phyloP scores from a whole-genome alignment of 2,797 vertebrate genomes.

The Phylloscopus collybita region DNA sequence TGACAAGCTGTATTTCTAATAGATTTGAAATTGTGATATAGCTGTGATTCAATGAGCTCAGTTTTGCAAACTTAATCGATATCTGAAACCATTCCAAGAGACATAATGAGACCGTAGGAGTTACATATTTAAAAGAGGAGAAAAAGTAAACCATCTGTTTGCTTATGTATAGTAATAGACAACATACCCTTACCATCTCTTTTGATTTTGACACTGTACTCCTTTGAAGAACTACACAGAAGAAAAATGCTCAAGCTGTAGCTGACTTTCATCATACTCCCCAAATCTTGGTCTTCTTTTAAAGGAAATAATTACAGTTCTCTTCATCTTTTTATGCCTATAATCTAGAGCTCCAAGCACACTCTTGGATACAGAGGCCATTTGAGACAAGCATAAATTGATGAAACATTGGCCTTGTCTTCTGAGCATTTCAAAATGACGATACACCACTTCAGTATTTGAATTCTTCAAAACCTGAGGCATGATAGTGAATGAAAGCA shows the following conservation, averaged over 20 bases:
- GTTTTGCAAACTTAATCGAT: slow-evolving; percentile 36
- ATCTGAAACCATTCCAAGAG: slow-evolving; percentile 56
- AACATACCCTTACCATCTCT: slow-evolving; percentile 32
- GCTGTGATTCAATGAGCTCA: slow-evolving; percentile 36
- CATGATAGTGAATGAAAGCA: not conserved
- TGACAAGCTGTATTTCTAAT: not conserved
- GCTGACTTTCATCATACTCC: slow-evolving; percentile 8
- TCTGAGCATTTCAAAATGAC: not conserved
- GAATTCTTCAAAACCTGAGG: not conserved
- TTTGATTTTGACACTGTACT: slow-evolving; percentile 38
- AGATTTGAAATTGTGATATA: slow-evolving; percentile 35
- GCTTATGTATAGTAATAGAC: not conserved
- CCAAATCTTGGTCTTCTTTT: slow-evolving; percentile 14
- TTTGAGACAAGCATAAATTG: slow-evolving; percentile 19
- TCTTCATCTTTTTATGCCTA: not conserved
- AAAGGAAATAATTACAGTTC: slow-evolving; percentile 28
- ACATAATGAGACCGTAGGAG: slow-evolving; percentile 39
- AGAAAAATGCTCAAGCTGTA: slow-evolving; percentile 11
- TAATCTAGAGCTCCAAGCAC: slow-evolving; percentile 18
- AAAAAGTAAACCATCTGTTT: slow-evolving; percentile 62
- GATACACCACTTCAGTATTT: not conserved
- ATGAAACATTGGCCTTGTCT: not conserved
- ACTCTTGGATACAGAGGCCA: not conserved
- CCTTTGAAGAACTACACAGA: slow-evolving; percentile 24
- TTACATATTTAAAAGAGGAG: slow-evolving; percentile 21